Base-by-base conservation (phyloP, 2,797 vertebrate species). In the Psittacula echo region DNA sequence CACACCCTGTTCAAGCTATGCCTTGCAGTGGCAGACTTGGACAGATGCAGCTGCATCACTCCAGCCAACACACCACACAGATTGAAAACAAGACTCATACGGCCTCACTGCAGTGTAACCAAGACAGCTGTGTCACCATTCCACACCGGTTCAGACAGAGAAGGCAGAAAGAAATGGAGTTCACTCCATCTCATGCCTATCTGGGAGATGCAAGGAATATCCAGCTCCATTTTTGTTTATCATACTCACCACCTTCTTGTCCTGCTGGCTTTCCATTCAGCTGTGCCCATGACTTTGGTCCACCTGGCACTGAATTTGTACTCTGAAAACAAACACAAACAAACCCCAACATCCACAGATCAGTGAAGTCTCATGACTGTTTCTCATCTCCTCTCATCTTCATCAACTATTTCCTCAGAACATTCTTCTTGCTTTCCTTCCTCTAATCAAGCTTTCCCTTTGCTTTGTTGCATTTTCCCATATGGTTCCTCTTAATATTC, bases 241-340 rank as follows among this genome's bases (percentile, higher is more conserved):
- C 48, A 37, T 85, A 98, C 98, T 98, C 72, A 98, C 99, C 98
- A 99, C 99, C 99, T 99, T 99, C 99, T 98, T 97, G 98, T 99
- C 99, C 99, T 98, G 97, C 98, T 99, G 98, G 99, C 99, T 99
- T 99, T 99, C 99, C 99, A 98, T 99, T 99, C 99, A 99, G 99
- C 98, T 99, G 99, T 98, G 99, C 99, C 99, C 99, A 99, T 99
- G 99, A 99, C 98, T 99, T 99, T 99, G 99, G 99, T 99, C 99
- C 99, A 99, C 99, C 99, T 99, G 98, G 98, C 97, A 96, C 98
- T 98, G 98, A 99, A 99, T 98, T 99, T 99, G 99, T 99, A 98
- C 97, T 99, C 99, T 99, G 97, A 30, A 89, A 97, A 89, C 42
- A 94, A 65, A 86, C 92, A 39, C 37, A 95, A 83, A 64, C 85